Evolutionary conservation across 2,797 vertebrate species (phyloP), one percentile per base, ranked within the genome.

Genomic region (Lacerta agilis): DNA sequence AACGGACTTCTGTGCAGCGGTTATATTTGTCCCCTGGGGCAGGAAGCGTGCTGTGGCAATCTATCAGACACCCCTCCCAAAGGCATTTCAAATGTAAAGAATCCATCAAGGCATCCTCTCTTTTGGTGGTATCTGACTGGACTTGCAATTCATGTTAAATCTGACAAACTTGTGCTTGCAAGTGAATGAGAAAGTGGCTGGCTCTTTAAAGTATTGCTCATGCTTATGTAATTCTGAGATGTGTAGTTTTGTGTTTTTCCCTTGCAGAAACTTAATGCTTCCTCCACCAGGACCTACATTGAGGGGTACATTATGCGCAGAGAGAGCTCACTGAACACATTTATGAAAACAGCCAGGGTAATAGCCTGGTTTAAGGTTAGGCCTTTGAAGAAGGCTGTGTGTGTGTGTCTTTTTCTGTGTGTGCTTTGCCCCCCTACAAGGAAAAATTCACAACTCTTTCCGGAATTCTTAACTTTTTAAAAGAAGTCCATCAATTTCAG

Each of bases 91-190:
- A 73, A 33, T n/a, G 27, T 58, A n/a, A 80, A 75, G 71, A 88
- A 85, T 76, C 87, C 69, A 76, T 49, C 69, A 66, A 85, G 77
- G 38, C 41, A 11, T 33, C 55, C 64, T 41, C 83, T 43, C 9
- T 64, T 61, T 64, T 15, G 7, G 49, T 3, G n/a, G 83, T 66
- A 88, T 85, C n/a, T 76, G 83, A 88, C 58, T 81, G 69, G 77
- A 78, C 78, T 75, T 89, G 87, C 58, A 75, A 15, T 27, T 18
- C 20, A 43, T 13, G 36, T 64, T 66, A 66, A 80, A 66, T 85
- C 41, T 88, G 82, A 75, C 55, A 80, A 85, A 81, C 38, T 2
- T 41, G 78, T 73, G 41, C 38, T 66, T 66, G 87, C 83, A 89
- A 80, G 78, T 38, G 18, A 66, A 66, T 75, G 5, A 75, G 69